These are phyloP conservation scores for Aleiodes sp. DNA, from an alignment of 1,140 invertebrate species.

Conservation along the genomic window DNA sequence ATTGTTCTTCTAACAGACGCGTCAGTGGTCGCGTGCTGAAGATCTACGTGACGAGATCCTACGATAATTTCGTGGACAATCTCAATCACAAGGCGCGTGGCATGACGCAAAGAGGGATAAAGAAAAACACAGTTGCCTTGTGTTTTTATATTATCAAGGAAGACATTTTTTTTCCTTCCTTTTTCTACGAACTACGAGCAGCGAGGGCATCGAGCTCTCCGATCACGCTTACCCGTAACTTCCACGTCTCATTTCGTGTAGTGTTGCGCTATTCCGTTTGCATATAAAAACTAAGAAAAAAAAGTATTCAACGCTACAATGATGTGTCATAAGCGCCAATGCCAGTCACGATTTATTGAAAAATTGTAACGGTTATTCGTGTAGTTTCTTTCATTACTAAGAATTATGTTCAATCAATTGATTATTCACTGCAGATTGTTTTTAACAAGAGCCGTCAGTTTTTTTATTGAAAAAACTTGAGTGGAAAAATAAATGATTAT, in stretches of 20 bases:
- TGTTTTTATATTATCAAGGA: neutral
- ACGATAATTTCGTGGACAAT: slow-evolving; percentile 12
- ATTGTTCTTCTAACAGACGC: neutral
- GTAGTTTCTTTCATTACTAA: slow-evolving; percentile 6
- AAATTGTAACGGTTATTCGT: slow-evolving; percentile 3
- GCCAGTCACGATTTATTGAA: slow-evolving; percentile 6
- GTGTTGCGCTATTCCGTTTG: slow-evolving; percentile 7
- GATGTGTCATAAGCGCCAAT: slow-evolving; percentile 7
- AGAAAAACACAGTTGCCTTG: neutral
- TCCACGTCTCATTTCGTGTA: neutral
- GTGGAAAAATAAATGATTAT: neutral
- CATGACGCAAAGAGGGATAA: neutral
- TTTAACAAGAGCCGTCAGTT: neutral
- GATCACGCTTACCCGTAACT: slow-evolving; percentile 19
- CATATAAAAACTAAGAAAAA: slow-evolving; percentile 20
- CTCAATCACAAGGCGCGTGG: slow-evolving; percentile 14
- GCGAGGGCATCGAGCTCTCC: slow-evolving; percentile 24
- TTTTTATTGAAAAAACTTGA: neutral
- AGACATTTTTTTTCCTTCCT: slow-evolving; percentile 1
- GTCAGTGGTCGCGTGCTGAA: slow-evolving; percentile 17
- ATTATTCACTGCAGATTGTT: neutral
- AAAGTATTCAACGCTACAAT: neutral
- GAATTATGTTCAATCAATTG: neutral
- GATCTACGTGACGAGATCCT: slow-evolving; percentile 17
- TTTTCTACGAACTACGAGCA: neutral